Evolutionary conservation across 2,797 vertebrate species (phyloP), one percentile per base, ranked within the genome.

Genomic region (Sebastiscus tertius): DNA sequence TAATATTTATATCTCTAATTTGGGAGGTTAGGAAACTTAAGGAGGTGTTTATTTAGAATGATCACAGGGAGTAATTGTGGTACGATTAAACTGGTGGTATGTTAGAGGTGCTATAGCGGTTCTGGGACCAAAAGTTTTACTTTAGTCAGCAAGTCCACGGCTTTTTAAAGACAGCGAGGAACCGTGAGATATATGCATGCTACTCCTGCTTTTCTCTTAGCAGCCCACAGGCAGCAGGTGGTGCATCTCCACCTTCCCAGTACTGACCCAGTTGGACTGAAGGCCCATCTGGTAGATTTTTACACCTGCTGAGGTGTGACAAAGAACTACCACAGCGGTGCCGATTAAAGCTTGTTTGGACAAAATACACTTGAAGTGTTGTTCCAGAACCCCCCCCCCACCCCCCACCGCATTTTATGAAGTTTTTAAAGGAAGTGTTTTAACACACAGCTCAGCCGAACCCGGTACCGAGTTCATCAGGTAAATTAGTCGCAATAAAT

Each of bases 281-380:
- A 9, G 11, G 18, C 60, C 61, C 75, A 75, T 74, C 66, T 72
- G 71, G 34, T 42, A 8, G 60, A 39, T 42, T 11, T 67, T 46
- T 56, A 75, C 72, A 81, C 72, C 58, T 66, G 83, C 61, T 71
- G 62, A 82, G 64, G 72, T 82, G 63, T 4, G 29, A 76, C 22
- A 72, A 31, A 55, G 27, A 68, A 46, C 56, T 4, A 6, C 26
- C 42, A 20, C 62, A 83, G 75, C 58, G 77, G 77, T 33, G 29
- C 61, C 20, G 7, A 76, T 62, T 72, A 42, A 58, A 63, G 22
- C 72, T 18, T 46, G 42, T 46, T 46, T 46, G 42, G 42, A 46
- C 42, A 16, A 46, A 46, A 46, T 46, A 16, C 42, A 46, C 42
- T 46, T 46, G 42, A 14, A 46, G 42, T 46, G 6, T 39, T 39